Evolutionary conservation across 30 jellyfish, hydroid and myxozoan species (phyloP), one percentile per base, ranked within the genome.

Genomic region (Hydractinia symbiolongicarpus): DNA sequence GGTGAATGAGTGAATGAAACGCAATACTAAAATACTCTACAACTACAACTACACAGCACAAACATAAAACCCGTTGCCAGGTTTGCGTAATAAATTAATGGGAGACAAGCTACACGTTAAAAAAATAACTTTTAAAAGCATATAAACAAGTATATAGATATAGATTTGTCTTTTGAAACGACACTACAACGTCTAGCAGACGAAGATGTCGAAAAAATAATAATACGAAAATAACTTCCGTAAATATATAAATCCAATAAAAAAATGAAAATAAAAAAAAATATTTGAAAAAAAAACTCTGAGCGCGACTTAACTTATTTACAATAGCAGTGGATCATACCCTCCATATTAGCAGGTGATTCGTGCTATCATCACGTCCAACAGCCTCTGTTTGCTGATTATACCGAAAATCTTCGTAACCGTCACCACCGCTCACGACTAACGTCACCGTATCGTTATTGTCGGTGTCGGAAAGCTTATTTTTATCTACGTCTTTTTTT

Each of bases 331-430:
- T 16, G 19, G 69, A 58, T 58, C 85, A 94, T 72, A 94, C 99
- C 55, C 99, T 89, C 99, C 99, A 94, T 64, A 94, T 72, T 55
- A 94, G 85, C 80, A 94, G 70, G 85, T 94, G 99, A 70, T 94
- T 94, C 88, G 99, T 94, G 72, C 99, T 94, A 81, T 94, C 99
- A 74, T 94, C 99, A 9, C 99, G 89, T 49, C 99, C 99, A 61
- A 94, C 99, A 6, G 99, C 57, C 74, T 94, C 99, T 21, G 96
- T 77, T 15, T 89, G 90, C 7, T 95, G 96, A 76, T 90, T 94
- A 7, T 94, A 69, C 78, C 95, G 84, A 81, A 94, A 94, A 71
- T 94, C 96, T 58, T 94, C 99, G 84, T 94, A 94, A 62, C 99
- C 99, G 70, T 94, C 99, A 17, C 99, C 99, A 14, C 99, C 99